These are phyloP conservation scores for Xiphias gladius DNA, from an alignment of 2,113 vertebrate species.

Conservation along the genomic window DNA sequence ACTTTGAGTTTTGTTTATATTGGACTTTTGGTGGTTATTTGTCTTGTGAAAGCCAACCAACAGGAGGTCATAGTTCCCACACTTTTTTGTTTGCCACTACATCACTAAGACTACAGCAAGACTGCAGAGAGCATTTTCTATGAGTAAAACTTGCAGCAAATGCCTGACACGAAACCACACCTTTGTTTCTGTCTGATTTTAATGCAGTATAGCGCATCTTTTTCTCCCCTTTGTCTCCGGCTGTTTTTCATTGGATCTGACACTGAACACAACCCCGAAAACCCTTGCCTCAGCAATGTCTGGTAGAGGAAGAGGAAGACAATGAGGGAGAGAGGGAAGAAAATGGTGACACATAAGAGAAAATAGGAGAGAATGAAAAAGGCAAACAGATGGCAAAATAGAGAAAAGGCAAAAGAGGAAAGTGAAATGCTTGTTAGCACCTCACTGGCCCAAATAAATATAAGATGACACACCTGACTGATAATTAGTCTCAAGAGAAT, in stretches of 20 bases:
- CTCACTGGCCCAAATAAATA: constrained; percentile 80
- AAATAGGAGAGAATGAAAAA: constrained; percentile 34
- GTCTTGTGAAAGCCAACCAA: constrained; percentile 12
- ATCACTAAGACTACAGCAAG: constrained; percentile 21
- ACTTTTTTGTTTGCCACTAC: constrained; percentile 44
- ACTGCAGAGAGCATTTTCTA: constrained; percentile 33
- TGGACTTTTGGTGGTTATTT: constrained; percentile 28
- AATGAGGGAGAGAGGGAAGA: constrained; percentile 17
- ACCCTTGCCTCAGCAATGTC: constrained; percentile 69
- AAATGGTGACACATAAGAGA: constrained; percentile 11
- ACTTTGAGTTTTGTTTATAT: constrained; percentile 29
- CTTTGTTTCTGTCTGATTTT: constrained; percentile 62
- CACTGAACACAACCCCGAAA: constrained; percentile 71
- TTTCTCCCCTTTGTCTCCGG: constrained; percentile 54
- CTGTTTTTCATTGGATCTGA: constrained; percentile 73
- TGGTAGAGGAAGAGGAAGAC: constrained; percentile 24
- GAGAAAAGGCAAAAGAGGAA: constrained; percentile 33
- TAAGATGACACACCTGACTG: constrained; percentile 78
- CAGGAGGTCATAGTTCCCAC: constrained; percentile 34
- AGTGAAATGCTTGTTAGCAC: constrained; percentile 71
- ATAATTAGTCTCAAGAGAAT: constrained; percentile 81
- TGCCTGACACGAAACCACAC: constrained; percentile 50
- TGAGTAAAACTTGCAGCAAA: constrained; percentile 27
- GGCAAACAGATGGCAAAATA: constrained; percentile 47
- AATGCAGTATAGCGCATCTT: constrained; percentile 56